These are phyloP conservation scores for Litoditis marina DNA, from an alignment of 2,888 invertebrate genomes.

Conservation along the genomic window DNA sequence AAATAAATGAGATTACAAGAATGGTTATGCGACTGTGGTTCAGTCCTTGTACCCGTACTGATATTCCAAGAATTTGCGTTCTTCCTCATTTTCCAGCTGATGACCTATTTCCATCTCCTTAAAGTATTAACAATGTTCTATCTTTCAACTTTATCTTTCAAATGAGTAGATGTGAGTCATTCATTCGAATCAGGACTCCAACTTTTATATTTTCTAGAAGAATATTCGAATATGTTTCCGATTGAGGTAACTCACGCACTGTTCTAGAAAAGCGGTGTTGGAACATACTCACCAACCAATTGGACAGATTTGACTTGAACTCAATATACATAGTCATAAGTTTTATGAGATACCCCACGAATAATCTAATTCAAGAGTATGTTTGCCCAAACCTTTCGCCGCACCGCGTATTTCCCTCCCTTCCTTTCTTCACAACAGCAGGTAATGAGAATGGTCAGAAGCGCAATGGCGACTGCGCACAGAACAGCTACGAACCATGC, in stretches of 20 bases:
- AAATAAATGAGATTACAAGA: not conserved
- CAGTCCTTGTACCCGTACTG: conserved; percentile 51
- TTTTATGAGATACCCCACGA: too few species aligned
- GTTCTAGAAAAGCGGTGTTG: too few species aligned
- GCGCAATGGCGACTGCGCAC: conserved; percentile 59
- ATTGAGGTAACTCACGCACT: too few species aligned
- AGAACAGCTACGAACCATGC: conserved; percentile 65
- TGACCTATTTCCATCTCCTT: conserved; percentile 51
- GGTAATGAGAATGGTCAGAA: conserved; percentile 59
- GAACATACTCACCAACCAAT: too few species aligned
- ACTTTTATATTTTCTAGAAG: too few species aligned
- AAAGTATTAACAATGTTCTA: too few species aligned
- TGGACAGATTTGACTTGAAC: too few species aligned
- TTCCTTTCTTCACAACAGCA: conserved; percentile 48
- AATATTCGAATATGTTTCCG: too few species aligned
- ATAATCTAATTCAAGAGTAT: not conserved
- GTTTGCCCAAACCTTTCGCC: conserved; percentile 28
- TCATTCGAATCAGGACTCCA: too few species aligned
- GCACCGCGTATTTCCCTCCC: conserved; percentile 39
- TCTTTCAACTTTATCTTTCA: too few species aligned
- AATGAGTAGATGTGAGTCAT: too few species aligned
- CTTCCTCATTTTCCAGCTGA: conserved; percentile 51
- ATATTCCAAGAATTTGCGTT: conserved; percentile 57
- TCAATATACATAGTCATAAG: too few species aligned
- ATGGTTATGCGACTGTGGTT: not conserved